Evolutionary conservation across 2,797 vertebrate genomes (phyloP).

Genomic region (Phoxinus dragarum): DNA sequence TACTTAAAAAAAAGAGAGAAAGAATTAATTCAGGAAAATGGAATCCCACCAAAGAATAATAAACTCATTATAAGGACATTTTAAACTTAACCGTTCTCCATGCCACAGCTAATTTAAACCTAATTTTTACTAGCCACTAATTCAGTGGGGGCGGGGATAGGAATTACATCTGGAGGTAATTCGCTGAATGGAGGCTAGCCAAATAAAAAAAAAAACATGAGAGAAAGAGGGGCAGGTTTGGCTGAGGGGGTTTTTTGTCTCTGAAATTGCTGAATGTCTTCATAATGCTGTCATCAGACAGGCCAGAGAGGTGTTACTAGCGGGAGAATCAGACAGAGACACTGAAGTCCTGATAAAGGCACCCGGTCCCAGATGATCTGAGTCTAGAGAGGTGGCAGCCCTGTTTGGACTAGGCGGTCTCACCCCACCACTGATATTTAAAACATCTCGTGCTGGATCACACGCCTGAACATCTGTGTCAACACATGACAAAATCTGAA

Average conservation of each 20-base stretch:
- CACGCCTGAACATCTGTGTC: slow-evolving; percentile 49
- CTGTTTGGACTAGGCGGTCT: slow-evolving; percentile 31
- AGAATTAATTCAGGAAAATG: slow-evolving; percentile 74
- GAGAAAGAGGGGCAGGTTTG: slow-evolving; percentile 44
- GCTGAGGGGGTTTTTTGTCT: slow-evolving; percentile 64
- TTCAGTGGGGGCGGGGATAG: slow-evolving; percentile 76
- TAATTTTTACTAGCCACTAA: slow-evolving; percentile 85
- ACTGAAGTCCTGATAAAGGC: slow-evolving; percentile 23
- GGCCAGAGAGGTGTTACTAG: slow-evolving; percentile 61
- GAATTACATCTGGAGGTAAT: slow-evolving; percentile 85
- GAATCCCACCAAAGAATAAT: slow-evolving; percentile 80
- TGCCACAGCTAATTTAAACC: slow-evolving; percentile 79
- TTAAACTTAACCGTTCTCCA: slow-evolving; percentile 74
- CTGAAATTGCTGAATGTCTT: slow-evolving; percentile 75
- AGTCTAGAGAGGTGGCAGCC: slow-evolving; percentile 8
- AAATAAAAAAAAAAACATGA: slow-evolving; percentile 60
- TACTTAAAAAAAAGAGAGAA: slow-evolving; percentile 68
- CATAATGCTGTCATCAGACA: slow-evolving; percentile 74
- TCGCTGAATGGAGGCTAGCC: slow-evolving; percentile 73
- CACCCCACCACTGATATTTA: slow-evolving; percentile 16
- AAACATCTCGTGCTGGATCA: slow-evolving; percentile 33
- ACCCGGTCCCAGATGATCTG: slow-evolving; percentile 17
- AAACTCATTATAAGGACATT: slow-evolving; percentile 84
- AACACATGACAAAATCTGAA: slow-evolving; percentile 47
- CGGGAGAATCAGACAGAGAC: slow-evolving; percentile 16